These are phyloP conservation scores for Nyctibius bracteatus DNA, from an alignment of 2,113 vertebrate genomes.

Conservation along the genomic window DNA sequence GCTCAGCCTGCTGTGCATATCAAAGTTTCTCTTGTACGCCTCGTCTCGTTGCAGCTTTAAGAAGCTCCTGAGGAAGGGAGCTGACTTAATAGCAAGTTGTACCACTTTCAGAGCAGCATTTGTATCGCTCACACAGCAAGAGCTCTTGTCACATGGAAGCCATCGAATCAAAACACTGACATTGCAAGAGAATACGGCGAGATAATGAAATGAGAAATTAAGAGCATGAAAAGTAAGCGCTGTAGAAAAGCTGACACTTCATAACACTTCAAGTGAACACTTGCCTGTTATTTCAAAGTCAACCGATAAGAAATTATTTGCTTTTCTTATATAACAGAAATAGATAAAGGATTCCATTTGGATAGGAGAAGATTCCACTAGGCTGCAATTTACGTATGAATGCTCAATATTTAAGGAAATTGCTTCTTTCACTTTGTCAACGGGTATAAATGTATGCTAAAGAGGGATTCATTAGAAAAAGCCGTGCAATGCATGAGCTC, in stretches of 20 bases:
- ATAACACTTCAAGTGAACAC: conserved; percentile 38
- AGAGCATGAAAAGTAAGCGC: conserved; percentile 55
- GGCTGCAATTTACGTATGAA: conserved; percentile 63
- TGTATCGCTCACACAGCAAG: conserved; percentile 30
- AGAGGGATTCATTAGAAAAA: conserved; percentile 62
- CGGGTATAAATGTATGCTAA: conserved; percentile 59
- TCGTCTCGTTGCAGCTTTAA: conserved; percentile 13
- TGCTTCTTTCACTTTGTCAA: conserved; percentile 62
- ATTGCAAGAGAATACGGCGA: conserved; percentile 37
- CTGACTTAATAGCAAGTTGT: conserved; percentile 35
- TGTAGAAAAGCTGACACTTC: conserved; percentile 67
- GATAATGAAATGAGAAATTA: conserved; percentile 71
- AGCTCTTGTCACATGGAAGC: conserved; percentile 53
- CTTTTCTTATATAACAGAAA: conserved; percentile 66
- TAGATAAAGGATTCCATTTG: conserved; percentile 59
- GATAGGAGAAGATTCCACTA: conserved; percentile 38
- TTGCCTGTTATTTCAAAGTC: conserved; percentile 56
- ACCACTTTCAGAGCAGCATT: conserved; percentile 13
- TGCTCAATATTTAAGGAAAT: conserved; percentile 61
- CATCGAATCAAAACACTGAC: conserved; percentile 62
- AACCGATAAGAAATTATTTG: conserved; percentile 62
- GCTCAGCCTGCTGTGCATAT: conserved; percentile 43
- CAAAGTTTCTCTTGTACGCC: not conserved
- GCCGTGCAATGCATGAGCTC: conserved; percentile 8
- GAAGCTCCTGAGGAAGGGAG: conserved; percentile 24